A percentile compares a stretch with the other conserved stretches of the same genome.
Evolutionary conservation across 2,797 vertebrate genomes (phyloP).

Genomic region (Sebastes hopkinsi): DNA sequence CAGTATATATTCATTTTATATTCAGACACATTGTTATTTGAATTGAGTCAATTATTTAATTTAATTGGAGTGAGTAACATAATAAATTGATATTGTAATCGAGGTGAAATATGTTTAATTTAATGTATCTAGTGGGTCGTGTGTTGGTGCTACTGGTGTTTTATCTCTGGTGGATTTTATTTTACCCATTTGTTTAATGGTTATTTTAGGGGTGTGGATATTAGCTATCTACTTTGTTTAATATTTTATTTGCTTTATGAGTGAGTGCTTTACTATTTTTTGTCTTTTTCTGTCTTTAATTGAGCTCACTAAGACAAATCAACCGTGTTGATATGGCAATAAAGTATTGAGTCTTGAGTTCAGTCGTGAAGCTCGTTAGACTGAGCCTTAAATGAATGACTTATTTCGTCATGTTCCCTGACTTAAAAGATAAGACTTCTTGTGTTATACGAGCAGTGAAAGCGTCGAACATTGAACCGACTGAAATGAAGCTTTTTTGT

Average conservation of each 20-base stretch:
- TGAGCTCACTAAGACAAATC: too few relatives aligned
- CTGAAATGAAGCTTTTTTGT: neutral
- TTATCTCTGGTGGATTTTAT: neutral
- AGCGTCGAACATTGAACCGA: neutral
- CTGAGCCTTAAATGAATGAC: neutral
- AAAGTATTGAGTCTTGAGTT: too few relatives aligned
- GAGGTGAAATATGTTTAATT: neutral
- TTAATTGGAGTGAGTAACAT: too few relatives aligned
- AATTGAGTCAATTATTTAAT: neutral
- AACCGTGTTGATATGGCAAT: too few relatives aligned
- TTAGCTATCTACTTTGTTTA: neutral
- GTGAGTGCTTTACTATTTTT: too few relatives aligned
- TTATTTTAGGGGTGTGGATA: neutral
- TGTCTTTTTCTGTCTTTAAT: too few relatives aligned
- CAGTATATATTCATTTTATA: neutral
- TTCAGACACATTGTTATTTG: neutral
- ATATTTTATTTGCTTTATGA: too few relatives aligned
- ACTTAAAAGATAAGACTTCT: neutral
- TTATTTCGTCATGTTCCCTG: neutral
- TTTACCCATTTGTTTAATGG: neutral
- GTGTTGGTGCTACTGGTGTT: neutral
- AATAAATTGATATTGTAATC: too few relatives aligned
- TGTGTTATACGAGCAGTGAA: neutral
- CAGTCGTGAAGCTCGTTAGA: too few relatives aligned
- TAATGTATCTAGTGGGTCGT: neutral